phyloP scores from a whole-genome alignment of 1,140 invertebrate species.

The Aphelenchoides fujianensis region DNA sequence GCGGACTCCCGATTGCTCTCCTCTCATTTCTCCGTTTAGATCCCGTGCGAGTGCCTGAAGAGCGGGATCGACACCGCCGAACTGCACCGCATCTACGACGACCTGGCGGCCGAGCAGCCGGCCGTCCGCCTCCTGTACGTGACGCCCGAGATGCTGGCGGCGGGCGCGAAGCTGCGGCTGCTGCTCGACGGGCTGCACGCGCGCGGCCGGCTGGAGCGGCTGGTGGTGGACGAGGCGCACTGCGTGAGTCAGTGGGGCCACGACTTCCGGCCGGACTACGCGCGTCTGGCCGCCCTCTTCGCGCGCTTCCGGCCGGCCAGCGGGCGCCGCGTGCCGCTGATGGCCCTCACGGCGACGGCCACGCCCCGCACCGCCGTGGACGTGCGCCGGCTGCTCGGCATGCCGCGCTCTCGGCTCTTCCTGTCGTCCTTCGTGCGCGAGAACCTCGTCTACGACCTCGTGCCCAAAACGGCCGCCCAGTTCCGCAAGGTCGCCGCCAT shows the following conservation, averaged over 20 bases:
- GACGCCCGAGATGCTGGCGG: too few species aligned
- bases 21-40: too few species aligned
- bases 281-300: too few species aligned
- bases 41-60: conserved; percentile 40
- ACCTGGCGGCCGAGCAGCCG: conserved; percentile 66
- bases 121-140: too few species aligned
- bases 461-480: conserved; percentile 68
- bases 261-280: too few species aligned
- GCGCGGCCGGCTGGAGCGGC: conserved; percentile 62
- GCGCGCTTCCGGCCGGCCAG: too few species aligned
- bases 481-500: conserved; percentile 70
- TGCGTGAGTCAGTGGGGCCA: too few species aligned
- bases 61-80: conserved; percentile 29
- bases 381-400: conserved; percentile 62
- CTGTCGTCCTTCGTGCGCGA: conserved; percentile 77
- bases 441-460: too few species aligned
- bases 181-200: too few species aligned
- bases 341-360: conserved; percentile 77
- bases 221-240: conserved; percentile 76
- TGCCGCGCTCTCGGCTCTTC: conserved; percentile 63
- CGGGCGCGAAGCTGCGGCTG: too few species aligned
- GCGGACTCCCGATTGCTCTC: too few species aligned
- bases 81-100: conserved; percentile 35
- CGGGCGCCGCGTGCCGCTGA: conserved; percentile 72
- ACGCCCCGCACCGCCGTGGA: conserved; percentile 71